Evolutionary conservation across 2,113 vertebrate species (phyloP).

Genomic region (Pimephales promelas): DNA sequence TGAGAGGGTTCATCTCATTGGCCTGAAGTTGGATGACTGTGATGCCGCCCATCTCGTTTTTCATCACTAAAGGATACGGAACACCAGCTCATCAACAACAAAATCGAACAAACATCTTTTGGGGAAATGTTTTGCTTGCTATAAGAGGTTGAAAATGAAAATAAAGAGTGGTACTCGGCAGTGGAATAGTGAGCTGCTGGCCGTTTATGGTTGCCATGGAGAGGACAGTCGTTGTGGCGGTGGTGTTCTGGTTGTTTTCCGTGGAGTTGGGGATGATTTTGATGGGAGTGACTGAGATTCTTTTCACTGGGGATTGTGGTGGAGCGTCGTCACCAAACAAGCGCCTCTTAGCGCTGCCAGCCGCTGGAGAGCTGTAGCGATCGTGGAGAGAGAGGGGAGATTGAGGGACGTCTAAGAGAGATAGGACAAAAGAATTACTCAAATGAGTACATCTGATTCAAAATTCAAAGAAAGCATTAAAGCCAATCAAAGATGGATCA

Average conservation of each 20-base stretch:
- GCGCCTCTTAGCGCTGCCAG: conserved; percentile 92
- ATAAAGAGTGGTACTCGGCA: conserved; percentile 81
- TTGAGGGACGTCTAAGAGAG: conserved; percentile 78
- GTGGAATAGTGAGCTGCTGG: conserved; percentile 82
- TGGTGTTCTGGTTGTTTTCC: conserved; percentile 70
- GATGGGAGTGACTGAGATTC: conserved; percentile 69
- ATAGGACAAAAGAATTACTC: not conserved
- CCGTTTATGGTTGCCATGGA: conserved; percentile 77
- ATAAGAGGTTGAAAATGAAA: not conserved
- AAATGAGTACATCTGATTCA: not conserved
- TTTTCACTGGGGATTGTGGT: conserved; percentile 71
- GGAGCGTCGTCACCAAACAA: conserved; percentile 90
- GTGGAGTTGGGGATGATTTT: conserved; percentile 69
- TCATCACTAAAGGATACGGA: conserved; percentile 72
- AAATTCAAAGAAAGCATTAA: not conserved
- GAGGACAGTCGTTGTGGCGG: conserved; percentile 79
- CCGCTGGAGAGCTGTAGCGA: conserved; percentile 91
- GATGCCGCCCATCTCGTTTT: conserved; percentile 78
- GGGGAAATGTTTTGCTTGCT: not conserved
- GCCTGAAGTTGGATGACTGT: conserved; percentile 83
- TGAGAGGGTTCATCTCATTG: conserved; percentile 71
- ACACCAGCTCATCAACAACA: not conserved
- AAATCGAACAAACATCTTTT: not conserved
- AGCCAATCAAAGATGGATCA: too few relatives aligned
- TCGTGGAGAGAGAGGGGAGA: conserved; percentile 89